phyloP scores from a whole-genome alignment of 2,797 vertebrate genomes.

The Artibeus lituratus region DNA sequence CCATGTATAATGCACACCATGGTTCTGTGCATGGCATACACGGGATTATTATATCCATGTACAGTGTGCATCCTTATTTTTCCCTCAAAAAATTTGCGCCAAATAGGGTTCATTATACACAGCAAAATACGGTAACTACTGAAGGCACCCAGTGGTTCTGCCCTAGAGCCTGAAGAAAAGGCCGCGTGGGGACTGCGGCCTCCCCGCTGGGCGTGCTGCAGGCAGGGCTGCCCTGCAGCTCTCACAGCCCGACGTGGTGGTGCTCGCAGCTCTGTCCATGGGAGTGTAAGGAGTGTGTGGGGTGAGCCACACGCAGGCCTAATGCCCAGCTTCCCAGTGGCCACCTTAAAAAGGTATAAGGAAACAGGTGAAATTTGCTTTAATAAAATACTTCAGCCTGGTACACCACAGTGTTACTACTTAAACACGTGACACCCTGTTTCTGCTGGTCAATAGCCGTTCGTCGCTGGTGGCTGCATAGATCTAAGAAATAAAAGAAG shows the following conservation, averaged over 20 bases:
- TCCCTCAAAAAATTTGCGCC: no score
- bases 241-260: fast-evolving
- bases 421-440: neutral
- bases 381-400: neutral
- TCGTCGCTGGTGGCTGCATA: neutral
- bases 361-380: neutral
- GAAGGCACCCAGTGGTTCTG: fast-evolving
- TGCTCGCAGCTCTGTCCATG: neutral
- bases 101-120: no score
- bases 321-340: neutral
- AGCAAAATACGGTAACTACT: neutral
- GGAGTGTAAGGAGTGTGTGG: fast-evolving
- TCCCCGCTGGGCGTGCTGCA: fast-evolving
- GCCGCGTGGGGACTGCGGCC: neutral
- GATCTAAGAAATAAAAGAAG: neutral
- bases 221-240: neutral
- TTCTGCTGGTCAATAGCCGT: neutral
- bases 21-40: no score
- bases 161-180: neutral
- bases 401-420: neutral
- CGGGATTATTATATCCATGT: no score
- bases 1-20: no score
- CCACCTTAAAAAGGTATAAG: neutral
- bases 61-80: no score
- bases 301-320: neutral